A percentile compares a stretch with the other conserved stretches of the same genome.
These are phyloP conservation scores for Drosophila merina DNA, from an alignment of 2,888 invertebrate species.

Conservation along the genomic window DNA sequence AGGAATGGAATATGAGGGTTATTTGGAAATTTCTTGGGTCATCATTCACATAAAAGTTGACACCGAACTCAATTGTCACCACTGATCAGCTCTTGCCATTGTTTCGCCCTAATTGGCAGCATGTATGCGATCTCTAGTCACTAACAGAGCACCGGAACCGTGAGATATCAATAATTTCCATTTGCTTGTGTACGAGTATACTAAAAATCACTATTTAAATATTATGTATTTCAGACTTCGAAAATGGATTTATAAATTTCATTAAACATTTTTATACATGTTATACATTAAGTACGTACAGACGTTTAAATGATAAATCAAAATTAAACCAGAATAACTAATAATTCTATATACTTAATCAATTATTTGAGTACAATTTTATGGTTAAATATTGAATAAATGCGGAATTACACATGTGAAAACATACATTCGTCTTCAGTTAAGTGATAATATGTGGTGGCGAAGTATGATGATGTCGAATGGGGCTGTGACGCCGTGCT, in stretches of 20 bases:
- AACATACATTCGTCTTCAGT: slow-evolving; percentile 84
- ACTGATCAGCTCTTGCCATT: slow-evolving; percentile 52
- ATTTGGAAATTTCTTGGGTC: slow-evolving; percentile 8
- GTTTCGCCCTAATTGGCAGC: slow-evolving; percentile 62
- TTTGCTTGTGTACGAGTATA: no score
- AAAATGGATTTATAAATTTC: no score
- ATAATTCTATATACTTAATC: slow-evolving; percentile 13
- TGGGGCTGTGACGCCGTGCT: slow-evolving; percentile 76
- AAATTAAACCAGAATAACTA: no score
- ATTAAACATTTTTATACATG: no score
- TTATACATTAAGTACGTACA: no score
- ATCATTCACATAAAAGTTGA: slow-evolving; percentile 35
- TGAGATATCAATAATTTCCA: slow-evolving; percentile 1
- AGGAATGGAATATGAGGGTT: slow-evolving; percentile 14
- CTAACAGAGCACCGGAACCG: slow-evolving; percentile 1
- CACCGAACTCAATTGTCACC: slow-evolving; percentile 14
- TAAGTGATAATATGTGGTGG: slow-evolving; percentile 83
- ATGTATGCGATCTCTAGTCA: slow-evolving; percentile 41
- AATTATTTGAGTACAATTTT: no score
- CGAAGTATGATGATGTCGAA: slow-evolving; percentile 82
- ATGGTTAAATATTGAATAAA: background rate
- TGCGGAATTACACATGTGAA: no score
- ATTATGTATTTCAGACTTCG: no score
- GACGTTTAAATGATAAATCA: no score
- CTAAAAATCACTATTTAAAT: no score